A percentile compares a stretch with the other conserved stretches of the same genome.
Conservation (phyloP, 2,888 invertebrate species). For the Salticus scenicus region DNA sequence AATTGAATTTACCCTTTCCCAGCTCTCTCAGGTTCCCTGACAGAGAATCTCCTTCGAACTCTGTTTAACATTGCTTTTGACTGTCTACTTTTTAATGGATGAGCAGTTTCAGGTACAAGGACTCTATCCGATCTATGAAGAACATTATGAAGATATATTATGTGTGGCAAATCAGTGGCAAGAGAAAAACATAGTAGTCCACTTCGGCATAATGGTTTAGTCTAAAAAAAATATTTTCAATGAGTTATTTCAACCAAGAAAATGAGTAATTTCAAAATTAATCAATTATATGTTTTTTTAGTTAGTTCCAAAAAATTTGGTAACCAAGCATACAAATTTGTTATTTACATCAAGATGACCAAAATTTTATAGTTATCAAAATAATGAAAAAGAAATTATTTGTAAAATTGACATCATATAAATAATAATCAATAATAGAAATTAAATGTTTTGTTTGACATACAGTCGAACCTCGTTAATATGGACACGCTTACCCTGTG, state of each 20-base stretch:
- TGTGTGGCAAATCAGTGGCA: slow-evolving; percentile 86
- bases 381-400: no score
- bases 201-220: slow-evolving; percentile 83
- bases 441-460: no score
- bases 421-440: no score
- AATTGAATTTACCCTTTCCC: slow-evolving; percentile 80
- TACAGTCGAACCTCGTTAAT: no score
- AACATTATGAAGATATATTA: slow-evolving; percentile 87
- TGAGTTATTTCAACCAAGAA: no score
- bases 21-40: slow-evolving; percentile 83
- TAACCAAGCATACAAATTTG: no score
- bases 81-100: slow-evolving; percentile 54
- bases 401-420: no score
- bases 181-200: slow-evolving; percentile 84
- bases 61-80: slow-evolving; percentile 75
- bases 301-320: no score
- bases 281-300: background rate
- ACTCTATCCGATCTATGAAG: slow-evolving; percentile 75
- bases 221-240: slow-evolving; percentile 74
- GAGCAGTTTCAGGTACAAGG: slow-evolving; percentile 60
- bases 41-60: slow-evolving; percentile 83
- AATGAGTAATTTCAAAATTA: background rate
- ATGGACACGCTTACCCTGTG: no score
- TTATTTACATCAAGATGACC: no score
- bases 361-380: no score